Evolutionary conservation across 1,140 invertebrate species (phyloP).

Genomic region (Galendromus occidentalis): DNA sequence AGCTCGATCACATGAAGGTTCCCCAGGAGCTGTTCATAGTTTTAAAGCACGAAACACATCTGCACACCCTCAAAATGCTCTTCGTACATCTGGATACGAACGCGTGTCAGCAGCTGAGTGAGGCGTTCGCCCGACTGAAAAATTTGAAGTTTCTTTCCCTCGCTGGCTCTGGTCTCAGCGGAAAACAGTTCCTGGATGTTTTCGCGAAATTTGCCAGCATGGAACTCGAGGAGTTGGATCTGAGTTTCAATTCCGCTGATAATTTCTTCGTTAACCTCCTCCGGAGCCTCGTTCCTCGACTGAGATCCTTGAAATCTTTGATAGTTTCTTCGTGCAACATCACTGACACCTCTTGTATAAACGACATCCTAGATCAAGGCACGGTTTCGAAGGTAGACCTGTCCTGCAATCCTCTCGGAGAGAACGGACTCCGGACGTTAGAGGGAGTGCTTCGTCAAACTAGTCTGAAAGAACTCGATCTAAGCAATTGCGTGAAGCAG

Average conservation of each 20-base stretch:
- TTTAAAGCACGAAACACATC: background rate
- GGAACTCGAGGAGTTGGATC: background rate
- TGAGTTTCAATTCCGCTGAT: constrained; percentile 3
- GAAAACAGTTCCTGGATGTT: background rate
- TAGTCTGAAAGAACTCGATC: background rate
- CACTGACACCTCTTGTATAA: background rate
- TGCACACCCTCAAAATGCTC: background rate
- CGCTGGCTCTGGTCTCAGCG: background rate
- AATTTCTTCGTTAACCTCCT: background rate
- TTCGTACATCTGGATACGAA: background rate
- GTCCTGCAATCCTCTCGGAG: background rate
- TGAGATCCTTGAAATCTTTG: background rate
- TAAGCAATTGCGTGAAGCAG: background rate
- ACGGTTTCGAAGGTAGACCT: background rate
- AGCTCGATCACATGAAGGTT: constrained; percentile 1
- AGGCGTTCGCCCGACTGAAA: background rate
- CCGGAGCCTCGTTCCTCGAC: background rate
- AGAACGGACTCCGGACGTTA: background rate
- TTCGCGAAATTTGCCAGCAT: background rate
- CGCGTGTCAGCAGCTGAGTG: background rate
- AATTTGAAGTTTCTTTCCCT: background rate
- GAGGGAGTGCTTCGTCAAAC: background rate
- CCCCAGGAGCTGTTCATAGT: background rate
- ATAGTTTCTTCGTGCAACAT: background rate
- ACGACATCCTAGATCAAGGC: background rate